Evolutionary conservation across 2,888 invertebrate species (phyloP).

Genomic region (Platycheirus rosarum): DNA sequence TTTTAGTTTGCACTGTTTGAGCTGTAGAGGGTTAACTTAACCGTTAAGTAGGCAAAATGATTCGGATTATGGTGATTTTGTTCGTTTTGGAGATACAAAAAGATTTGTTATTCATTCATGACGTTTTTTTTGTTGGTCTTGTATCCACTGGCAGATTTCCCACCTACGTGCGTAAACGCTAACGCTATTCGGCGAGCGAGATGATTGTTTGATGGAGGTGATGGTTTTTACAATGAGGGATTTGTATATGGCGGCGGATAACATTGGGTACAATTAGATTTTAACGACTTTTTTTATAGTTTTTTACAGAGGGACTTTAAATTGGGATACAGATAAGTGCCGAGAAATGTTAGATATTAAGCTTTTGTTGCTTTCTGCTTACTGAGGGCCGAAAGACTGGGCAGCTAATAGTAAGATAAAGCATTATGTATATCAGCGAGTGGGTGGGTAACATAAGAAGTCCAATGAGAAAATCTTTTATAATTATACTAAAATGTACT

Average conservation of each 20-base stretch:
- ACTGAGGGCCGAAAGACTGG: too few relatives aligned
- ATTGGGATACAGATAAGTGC: background rate
- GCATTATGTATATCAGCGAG: too few relatives aligned
- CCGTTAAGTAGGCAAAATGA: conserved; percentile 59
- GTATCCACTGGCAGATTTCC: conserved; percentile 18
- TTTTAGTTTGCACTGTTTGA: conserved; percentile 15
- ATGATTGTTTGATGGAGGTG: conserved; percentile 10
- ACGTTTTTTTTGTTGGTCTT: conserved; percentile 20
- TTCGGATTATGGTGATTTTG: conserved; percentile 53
- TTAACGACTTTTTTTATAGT: conserved; percentile 52
- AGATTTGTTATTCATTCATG: conserved; percentile 67
- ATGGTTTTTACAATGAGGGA: background rate
- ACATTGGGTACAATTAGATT: conserved; percentile 35
- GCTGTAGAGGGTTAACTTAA: conserved; percentile 29
- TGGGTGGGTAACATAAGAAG: too few relatives aligned
- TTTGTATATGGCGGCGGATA: background rate
- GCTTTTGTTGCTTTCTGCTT: too few relatives aligned
- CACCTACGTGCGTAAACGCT: conserved; percentile 39
- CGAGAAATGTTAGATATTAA: too few relatives aligned
- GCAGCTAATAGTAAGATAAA: too few relatives aligned
- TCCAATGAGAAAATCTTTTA: too few relatives aligned
- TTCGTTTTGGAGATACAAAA: conserved; percentile 32
- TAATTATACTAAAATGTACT: too few relatives aligned
- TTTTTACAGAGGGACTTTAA: background rate
- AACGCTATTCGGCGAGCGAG: conserved; percentile 4